Evolutionary conservation across 2,888 invertebrate species (phyloP).

Genomic region (Heliconius ethilla): DNA sequence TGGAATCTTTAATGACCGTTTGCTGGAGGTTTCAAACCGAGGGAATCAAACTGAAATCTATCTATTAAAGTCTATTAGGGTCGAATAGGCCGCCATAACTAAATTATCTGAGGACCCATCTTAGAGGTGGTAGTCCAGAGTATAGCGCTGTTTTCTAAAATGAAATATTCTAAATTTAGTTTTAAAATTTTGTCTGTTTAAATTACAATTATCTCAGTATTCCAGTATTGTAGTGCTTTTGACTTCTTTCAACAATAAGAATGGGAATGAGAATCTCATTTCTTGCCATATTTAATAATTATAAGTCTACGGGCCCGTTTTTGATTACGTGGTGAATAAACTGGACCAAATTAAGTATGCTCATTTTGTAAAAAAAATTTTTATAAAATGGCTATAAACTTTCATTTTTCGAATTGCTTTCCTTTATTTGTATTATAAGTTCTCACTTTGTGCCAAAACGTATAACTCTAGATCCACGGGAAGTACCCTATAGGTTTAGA

Average conservation of each 20-base stretch:
- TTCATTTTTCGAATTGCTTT: background rate
- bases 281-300: too few species aligned
- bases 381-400: background rate
- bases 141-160: background rate
- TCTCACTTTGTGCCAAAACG: background rate
- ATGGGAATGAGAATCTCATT: background rate
- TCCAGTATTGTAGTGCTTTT: background rate
- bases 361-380: too few species aligned
- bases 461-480: background rate
- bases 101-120: slow-evolving; percentile 48
- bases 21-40: slow-evolving; percentile 40
- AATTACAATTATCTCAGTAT: background rate
- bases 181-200: background rate
- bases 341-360: too few species aligned
- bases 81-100: slow-evolving; percentile 48
- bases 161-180: background rate
- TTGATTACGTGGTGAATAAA: too few species aligned
- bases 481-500: too few species aligned
- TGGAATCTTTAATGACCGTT: slow-evolving; percentile 50
- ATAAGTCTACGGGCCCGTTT: too few species aligned
- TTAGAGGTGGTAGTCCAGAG: background rate
- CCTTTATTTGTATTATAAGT: background rate
- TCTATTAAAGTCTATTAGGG: slow-evolving; percentile 49
- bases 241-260: background rate
- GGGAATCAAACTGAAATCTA: slow-evolving; percentile 47